Percentiles rank a stretch among this genome's conserved stretches.
These are phyloP conservation scores for Catharus minimus DNA, from an alignment of 2,113 vertebrate species.

Conservation along the genomic window DNA sequence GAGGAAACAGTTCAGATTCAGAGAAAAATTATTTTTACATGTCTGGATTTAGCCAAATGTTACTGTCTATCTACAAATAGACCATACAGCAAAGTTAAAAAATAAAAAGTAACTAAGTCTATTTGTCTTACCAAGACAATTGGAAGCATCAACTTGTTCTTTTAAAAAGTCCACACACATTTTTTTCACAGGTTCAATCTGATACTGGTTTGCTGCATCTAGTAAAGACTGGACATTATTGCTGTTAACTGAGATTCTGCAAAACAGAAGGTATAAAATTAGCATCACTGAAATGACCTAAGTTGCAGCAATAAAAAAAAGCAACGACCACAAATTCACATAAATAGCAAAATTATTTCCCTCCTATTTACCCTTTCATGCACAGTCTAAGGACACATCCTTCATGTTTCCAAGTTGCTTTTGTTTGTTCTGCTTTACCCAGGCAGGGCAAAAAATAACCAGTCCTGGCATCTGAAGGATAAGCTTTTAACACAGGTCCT, in stretches of 20 bases:
- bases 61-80: not conserved
- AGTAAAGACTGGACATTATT: slow-evolving; percentile 95
- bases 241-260: slow-evolving; percentile 95
- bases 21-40: not conserved
- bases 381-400: not conserved
- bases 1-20: not conserved
- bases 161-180: slow-evolving; percentile 98
- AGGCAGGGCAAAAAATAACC: not conserved
- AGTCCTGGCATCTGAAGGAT: not conserved
- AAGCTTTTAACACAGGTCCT: not conserved
- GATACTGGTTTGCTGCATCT: slow-evolving; percentile 97
- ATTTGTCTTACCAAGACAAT: slow-evolving; percentile 89
- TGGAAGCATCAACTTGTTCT: slow-evolving; percentile 96
- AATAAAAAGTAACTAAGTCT: not conserved
- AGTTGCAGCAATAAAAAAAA: not conserved
- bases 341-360: not conserved
- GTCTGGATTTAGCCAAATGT: not conserved
- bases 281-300: not conserved
- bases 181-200: slow-evolving; percentile 98
- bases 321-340: not conserved
- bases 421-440: not conserved
- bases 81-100: not conserved
- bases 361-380: not conserved
- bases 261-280: slow-evolving; percentile 42
- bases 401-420: not conserved